Percentiles rank a stretch among this genome's conserved stretches.
Conservation (phyloP, 1,140 invertebrate genomes). For the Teleogryllus occipitalis region DNA sequence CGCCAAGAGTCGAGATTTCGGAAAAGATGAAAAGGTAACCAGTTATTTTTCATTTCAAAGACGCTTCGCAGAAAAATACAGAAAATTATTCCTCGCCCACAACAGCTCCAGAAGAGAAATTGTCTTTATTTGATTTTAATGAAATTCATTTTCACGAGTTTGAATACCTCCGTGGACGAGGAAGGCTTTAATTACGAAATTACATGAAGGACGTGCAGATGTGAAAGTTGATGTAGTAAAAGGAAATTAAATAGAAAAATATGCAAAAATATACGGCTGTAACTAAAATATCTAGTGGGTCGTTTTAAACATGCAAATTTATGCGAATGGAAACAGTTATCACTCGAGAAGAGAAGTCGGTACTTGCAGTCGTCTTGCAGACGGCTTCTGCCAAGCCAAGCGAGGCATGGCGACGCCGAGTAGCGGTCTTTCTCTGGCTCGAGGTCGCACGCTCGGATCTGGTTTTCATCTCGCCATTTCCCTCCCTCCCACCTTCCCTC, state of each 20-base stretch:
- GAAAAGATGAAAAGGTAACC: no score
- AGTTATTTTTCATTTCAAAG: not conserved
- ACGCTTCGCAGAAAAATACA: not conserved
- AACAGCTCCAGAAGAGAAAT: not conserved
- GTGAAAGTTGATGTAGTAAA: not conserved
- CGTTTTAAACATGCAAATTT: not conserved
- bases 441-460: no score
- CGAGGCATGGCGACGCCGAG: no score
- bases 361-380: not conserved
- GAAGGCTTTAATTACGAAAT: constrained; percentile 1
- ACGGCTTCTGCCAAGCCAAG: no score
- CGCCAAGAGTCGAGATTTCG: no score
- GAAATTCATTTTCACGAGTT: not conserved
- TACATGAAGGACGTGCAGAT: not conserved
- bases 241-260: not conserved
- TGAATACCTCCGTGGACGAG: not conserved
- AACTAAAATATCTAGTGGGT: not conserved
- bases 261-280: not conserved
- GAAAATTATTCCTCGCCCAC: not conserved
- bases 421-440: no score
- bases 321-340: not conserved
- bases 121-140: constrained; percentile 2
- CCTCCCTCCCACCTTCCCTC: no score
- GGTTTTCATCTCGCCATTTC: no score
- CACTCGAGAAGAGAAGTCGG: not conserved